Percentiles rank a stretch among this genome's conserved stretches.
Evolutionary conservation across 2,797 vertebrate genomes (phyloP).

Genomic region (Gobionotothen gibberifrons): DNA sequence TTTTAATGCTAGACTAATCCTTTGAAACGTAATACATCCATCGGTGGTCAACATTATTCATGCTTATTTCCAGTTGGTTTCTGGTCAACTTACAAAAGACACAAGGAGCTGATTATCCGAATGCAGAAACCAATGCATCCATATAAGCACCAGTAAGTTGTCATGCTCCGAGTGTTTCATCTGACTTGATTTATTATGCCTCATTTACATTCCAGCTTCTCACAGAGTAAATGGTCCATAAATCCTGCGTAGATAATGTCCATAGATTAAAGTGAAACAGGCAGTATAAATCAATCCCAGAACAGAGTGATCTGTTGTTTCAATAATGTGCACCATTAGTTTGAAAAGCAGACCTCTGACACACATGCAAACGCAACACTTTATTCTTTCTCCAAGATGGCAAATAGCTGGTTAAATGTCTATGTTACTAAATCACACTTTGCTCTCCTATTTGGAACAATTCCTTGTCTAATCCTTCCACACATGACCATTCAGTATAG

Average conservation of each 20-base stretch:
- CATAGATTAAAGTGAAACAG: constrained; percentile 77
- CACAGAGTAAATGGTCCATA: constrained; percentile 76
- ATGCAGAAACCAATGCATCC: constrained; percentile 63
- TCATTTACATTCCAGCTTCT: constrained; percentile 78
- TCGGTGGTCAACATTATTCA: constrained; percentile 45
- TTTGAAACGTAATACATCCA: constrained; percentile 48
- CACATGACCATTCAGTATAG: neutral
- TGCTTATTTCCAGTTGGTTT: constrained; percentile 45
- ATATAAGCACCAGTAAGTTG: constrained; percentile 61
- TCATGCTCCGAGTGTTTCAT: constrained; percentile 71
- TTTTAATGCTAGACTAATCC: constrained; percentile 49
- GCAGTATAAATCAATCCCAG: constrained; percentile 73
- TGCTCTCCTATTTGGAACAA: neutral
- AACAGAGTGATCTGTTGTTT: constrained; percentile 71
- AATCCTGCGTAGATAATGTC: constrained; percentile 78
- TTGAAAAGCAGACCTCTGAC: constrained; percentile 58
- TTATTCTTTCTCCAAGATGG: constrained; percentile 31
- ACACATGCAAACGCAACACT: constrained; percentile 37
- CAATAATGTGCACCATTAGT: constrained; percentile 74
- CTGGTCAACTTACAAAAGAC: constrained; percentile 64
- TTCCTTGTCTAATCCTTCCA: neutral
- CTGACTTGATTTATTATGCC: constrained; percentile 76
- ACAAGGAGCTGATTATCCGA: constrained; percentile 68
- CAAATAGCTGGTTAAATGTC: constrained; percentile 1
- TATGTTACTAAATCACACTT: constrained; percentile 2